Evolutionary conservation across 2,888 invertebrate genomes (phyloP).

Genomic region (Spatulosminthurus flaviceps): DNA sequence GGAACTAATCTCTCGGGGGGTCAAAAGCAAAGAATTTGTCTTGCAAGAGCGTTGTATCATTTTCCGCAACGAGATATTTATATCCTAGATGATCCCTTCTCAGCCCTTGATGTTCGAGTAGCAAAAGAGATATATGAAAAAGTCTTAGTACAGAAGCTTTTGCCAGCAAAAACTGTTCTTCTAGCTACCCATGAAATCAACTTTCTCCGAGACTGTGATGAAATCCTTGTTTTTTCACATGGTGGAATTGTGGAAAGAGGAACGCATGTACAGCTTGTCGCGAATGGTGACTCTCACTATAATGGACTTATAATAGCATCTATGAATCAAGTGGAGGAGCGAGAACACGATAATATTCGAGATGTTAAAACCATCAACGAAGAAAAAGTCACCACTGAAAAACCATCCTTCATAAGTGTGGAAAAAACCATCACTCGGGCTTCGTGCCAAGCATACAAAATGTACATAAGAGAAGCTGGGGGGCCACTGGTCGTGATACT

Average conservation of each 20-base stretch:
- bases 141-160: constrained; percentile 69
- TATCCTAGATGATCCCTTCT: constrained; percentile 72
- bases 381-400: neutral
- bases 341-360: too few relatives aligned
- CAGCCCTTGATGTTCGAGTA: constrained; percentile 70
- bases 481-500: constrained; percentile 67
- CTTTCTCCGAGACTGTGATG: constrained; percentile 71
- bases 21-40: constrained; percentile 70
- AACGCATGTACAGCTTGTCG: constrained; percentile 69
- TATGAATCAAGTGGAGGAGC: neutral
- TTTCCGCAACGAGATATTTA: constrained; percentile 69
- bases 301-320: constrained; percentile 62
- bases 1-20: constrained; percentile 71
- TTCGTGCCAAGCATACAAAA: constrained; percentile 18
- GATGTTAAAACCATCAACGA: neutral
- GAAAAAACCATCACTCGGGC: too few relatives aligned
- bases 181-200: constrained; percentile 74
- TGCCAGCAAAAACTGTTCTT: constrained; percentile 69
- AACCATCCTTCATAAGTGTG: too few relatives aligned
- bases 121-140: constrained; percentile 70
- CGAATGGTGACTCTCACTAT: constrained; percentile 62
- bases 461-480: constrained; percentile 71
- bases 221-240: constrained; percentile 71
- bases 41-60: constrained; percentile 71
- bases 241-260: constrained; percentile 71